These are phyloP conservation scores for Picathartes gymnocephalus DNA, from an alignment of 2,113 vertebrate genomes.

Conservation along the genomic window DNA sequence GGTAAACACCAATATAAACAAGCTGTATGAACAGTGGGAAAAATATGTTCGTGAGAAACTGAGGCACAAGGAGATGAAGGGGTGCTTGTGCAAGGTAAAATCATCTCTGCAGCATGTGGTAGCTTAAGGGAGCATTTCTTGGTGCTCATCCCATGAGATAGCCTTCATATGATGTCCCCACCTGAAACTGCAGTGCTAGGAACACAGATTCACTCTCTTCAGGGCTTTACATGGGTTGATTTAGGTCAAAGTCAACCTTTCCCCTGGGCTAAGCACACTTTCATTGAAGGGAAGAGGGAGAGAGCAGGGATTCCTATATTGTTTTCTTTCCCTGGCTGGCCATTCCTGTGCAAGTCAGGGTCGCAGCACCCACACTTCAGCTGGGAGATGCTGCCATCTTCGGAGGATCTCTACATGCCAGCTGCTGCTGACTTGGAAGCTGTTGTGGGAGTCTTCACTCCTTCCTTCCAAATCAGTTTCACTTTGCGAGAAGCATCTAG, in stretches of 20 bases:
- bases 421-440: neutral
- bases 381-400: neutral
- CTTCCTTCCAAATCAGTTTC: neutral
- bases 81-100: neutral
- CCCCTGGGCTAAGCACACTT: neutral
- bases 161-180: neutral
- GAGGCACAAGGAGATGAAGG: neutral
- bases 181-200: rapidly evolving
- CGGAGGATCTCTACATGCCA: neutral
- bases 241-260: neutral
- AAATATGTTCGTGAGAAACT: neutral
- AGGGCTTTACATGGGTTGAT: rapidly evolving
- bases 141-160: neutral
- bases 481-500: neutral
- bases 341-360: neutral
- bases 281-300: neutral
- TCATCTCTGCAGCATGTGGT: neutral
- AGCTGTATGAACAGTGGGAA: neutral
- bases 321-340: neutral
- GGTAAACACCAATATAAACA: neutral
- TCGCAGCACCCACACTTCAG: neutral
- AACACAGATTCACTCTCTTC: neutral
- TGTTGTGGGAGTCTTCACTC: neutral
- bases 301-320: neutral
- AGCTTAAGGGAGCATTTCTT: neutral